phyloP scores from a whole-genome alignment of 2,113 vertebrate species.

The Bos indicus region DNA sequence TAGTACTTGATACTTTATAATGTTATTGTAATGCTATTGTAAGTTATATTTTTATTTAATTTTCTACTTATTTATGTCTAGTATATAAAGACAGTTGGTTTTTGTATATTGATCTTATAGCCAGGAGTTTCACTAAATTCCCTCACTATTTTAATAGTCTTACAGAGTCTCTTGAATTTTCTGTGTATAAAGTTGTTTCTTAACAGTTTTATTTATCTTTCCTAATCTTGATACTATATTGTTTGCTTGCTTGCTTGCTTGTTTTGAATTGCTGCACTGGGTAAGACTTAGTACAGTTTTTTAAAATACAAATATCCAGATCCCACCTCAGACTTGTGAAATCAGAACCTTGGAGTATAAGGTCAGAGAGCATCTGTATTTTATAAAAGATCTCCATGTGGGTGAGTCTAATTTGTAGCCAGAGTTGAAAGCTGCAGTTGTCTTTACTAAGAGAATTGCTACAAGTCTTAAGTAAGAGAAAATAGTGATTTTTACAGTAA shows the following conservation, averaged over 20 bases:
- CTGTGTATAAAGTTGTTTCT: background rate
- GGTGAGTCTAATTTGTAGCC: background rate
- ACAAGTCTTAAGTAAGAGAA: background rate
- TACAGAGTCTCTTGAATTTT: background rate
- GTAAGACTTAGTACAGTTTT: background rate
- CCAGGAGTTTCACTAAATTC: slow-evolving; percentile 3
- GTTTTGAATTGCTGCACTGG: background rate
- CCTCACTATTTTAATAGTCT: background rate
- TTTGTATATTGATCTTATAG: background rate
- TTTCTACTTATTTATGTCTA: background rate
- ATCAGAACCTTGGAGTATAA: background rate
- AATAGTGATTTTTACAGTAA: background rate
- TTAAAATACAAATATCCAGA: background rate
- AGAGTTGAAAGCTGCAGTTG: background rate
- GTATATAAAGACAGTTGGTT: background rate
- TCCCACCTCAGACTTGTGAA: background rate
- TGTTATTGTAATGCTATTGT: background rate
- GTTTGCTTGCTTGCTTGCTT: background rate
- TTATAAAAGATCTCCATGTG: background rate
- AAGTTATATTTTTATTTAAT: background rate
- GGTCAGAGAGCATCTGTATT: background rate
- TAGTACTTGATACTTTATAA: background rate
- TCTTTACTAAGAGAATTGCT: background rate
- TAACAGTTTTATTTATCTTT: background rate
- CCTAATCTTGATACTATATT: background rate